Evolutionary conservation across 2,113 vertebrate genomes (phyloP).

Genomic region (Cyphomyrus discorhynchus): DNA sequence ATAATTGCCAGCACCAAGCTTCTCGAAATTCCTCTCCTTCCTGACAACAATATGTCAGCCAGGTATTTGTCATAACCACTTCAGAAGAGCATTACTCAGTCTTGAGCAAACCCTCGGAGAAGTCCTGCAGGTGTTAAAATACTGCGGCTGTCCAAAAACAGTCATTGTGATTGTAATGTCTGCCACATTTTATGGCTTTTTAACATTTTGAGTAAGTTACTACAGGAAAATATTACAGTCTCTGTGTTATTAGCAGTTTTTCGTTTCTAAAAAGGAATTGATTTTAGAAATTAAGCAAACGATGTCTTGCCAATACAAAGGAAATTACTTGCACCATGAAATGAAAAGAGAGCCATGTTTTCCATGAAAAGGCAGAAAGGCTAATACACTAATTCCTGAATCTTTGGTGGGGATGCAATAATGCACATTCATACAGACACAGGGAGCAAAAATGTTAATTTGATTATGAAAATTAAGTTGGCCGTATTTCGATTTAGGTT

Average conservation of each 20-base stretch:
- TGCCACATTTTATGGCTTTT: conserved; percentile 40
- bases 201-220: conserved; percentile 20
- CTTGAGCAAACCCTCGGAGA: conserved; percentile 38
- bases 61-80: conserved; percentile 63
- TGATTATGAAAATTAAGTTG: neutral
- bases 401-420: neutral
- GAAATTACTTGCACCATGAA: neutral
- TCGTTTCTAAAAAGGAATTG: conserved; percentile 23
- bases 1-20: conserved; percentile 90
- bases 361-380: neutral
- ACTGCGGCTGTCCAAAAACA: conserved; percentile 11
- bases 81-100: conserved; percentile 33
- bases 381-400: neutral
- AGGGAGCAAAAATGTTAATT: neutral
- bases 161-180: conserved; percentile 27
- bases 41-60: conserved; percentile 95
- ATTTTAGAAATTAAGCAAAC: neutral
- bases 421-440: neutral
- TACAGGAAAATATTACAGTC: conserved; percentile 39
- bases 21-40: conserved; percentile 93
- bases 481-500: neutral
- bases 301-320: neutral
- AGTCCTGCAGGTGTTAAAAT: conserved; percentile 25
- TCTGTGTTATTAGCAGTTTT: conserved; percentile 29
- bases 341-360: neutral